Evolutionary conservation across 2,113 vertebrate genomes (phyloP).

Genomic region (Arizona elegans): DNA sequence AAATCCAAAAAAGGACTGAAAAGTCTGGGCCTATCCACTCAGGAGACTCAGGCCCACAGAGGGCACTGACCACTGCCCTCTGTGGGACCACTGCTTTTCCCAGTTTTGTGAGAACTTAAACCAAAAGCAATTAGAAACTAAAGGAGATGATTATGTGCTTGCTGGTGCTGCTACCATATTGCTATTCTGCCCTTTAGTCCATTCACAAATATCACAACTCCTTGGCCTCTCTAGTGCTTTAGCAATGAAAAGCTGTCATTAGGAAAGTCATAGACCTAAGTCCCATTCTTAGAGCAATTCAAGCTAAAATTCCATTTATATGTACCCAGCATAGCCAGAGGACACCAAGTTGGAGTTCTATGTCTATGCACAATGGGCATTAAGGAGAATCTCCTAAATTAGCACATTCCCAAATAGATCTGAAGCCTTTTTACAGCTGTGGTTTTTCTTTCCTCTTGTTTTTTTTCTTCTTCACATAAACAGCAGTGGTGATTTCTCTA

Average conservation of each 20-base stretch:
- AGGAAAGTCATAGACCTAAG: not conserved
- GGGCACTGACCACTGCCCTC: not conserved
- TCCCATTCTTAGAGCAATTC: not conserved
- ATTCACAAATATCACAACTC: not conserved
- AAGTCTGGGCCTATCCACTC: not conserved
- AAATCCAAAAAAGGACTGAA: not conserved
- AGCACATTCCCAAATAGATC: not conserved
- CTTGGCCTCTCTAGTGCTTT: not conserved
- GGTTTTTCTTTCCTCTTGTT: not conserved
- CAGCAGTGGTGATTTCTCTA: not conserved
- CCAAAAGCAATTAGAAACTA: not conserved
- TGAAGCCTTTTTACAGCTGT: not conserved
- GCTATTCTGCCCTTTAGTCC: not conserved
- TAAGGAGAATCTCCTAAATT: not conserved
- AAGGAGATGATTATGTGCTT: not conserved
- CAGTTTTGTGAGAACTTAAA: constrained; percentile 6
- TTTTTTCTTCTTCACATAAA: not conserved
- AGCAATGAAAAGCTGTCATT: not conserved
- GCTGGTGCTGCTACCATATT: not conserved
- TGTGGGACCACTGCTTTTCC: not conserved
- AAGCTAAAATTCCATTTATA: not conserved
- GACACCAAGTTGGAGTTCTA: not conserved
- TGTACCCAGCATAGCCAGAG: not conserved
- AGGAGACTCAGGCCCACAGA: not conserved
- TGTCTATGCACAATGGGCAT: not conserved